phyloP scores from a whole-genome alignment of 1,140 invertebrate species.

The Aphelinus atriplicis region DNA sequence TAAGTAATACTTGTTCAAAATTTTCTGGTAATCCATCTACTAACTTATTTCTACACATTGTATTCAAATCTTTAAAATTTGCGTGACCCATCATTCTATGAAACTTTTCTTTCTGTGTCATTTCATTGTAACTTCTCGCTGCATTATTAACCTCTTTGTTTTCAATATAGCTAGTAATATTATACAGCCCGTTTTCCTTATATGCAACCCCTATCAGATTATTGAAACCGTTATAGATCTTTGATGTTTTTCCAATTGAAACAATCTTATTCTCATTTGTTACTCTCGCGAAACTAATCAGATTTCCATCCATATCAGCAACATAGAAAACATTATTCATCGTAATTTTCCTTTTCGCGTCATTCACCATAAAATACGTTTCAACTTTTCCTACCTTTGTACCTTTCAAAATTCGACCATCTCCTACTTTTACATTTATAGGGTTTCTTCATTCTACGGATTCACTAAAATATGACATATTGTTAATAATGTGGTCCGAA shows the following conservation, averaged over 20 bases:
- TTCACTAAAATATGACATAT: no score
- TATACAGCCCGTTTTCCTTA: neutral
- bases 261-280: neutral
- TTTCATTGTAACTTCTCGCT: neutral
- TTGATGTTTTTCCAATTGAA: neutral
- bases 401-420: slow-evolving; percentile 42
- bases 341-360: slow-evolving; percentile 24
- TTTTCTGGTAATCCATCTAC: slow-evolving; percentile 8
- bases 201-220: neutral
- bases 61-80: slow-evolving; percentile 26
- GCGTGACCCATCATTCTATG: slow-evolving; percentile 11
- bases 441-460: slow-evolving; percentile 36
- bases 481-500: no score
- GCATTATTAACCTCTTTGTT: neutral
- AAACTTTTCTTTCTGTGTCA: slow-evolving; percentile 8
- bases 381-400: slow-evolving; percentile 43
- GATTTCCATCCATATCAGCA: slow-evolving; percentile 7
- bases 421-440: slow-evolving; percentile 46
- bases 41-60: slow-evolving; percentile 2
- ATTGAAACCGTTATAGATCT: neutral
- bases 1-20: neutral
- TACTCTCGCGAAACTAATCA: neutral
- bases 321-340: slow-evolving; percentile 19
- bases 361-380: slow-evolving; percentile 37
- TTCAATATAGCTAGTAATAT: neutral